Evolutionary conservation across 2,113 vertebrate genomes (phyloP).

Genomic region (Thermophis baileyi): DNA sequence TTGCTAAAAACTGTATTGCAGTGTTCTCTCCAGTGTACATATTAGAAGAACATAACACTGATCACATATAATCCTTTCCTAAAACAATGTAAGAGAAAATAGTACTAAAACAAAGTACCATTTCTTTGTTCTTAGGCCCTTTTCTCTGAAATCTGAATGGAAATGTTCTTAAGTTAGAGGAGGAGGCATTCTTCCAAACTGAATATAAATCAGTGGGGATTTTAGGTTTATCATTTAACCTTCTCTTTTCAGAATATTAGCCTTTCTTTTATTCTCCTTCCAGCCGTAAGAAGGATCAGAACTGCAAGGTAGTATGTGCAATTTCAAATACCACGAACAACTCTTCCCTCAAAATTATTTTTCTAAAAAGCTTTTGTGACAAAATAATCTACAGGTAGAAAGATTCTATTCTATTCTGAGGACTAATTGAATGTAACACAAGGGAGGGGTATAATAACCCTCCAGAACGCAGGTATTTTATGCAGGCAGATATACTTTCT

Average conservation of each 20-base stretch:
- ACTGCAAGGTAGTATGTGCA: background rate
- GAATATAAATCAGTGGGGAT: background rate
- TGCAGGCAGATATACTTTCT: background rate
- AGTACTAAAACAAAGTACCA: background rate
- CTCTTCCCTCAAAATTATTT: background rate
- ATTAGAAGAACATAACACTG: background rate
- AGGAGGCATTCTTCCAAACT: background rate
- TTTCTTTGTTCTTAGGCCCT: background rate
- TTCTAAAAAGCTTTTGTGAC: background rate
- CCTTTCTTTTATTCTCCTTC: background rate
- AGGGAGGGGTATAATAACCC: background rate
- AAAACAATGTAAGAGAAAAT: background rate
- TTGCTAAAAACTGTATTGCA: background rate
- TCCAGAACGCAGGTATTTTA: background rate
- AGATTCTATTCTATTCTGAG: background rate
- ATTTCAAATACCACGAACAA: background rate
- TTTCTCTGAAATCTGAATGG: background rate
- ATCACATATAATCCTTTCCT: background rate
- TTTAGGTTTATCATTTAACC: background rate
- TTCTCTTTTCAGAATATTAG: background rate
- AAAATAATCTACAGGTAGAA: background rate
- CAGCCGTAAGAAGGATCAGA: background rate
- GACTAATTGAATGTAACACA: background rate
- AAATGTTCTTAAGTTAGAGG: background rate
- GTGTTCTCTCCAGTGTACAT: background rate